Evolutionary conservation across 2,888 invertebrate genomes (phyloP), one percentile per base, ranked within the genome.

Genomic region (Temnothorax ravouxi): DNA sequence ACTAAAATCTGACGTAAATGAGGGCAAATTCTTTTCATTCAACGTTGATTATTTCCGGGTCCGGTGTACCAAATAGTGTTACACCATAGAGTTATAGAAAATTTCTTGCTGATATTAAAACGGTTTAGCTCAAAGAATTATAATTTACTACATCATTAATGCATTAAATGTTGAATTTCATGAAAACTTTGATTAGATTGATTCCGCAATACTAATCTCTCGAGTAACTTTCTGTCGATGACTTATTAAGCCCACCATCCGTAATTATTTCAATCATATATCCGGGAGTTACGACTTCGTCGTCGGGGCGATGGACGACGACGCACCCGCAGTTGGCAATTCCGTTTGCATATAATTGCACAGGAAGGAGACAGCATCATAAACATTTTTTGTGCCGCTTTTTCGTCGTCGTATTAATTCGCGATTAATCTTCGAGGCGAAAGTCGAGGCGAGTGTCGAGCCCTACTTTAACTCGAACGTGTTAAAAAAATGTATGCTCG

Each of bases 261-360:
- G 80, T 87, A 87, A 87, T 87, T 87, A 87, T 84, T 86, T 80
- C 72, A 67, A 41, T 15, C 75, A 41, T 56, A 44, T 56, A 44
- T 74, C 50, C 52, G 61, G 75, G 82, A 83, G 62, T 84, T 77
- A 84, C 56, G 77, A 77, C 83, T 72, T 47, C 21, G 50, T 50
- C 56, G n/a, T 41, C 34, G n/a, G 29, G 41, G 9, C 52, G 71
- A 80, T 75, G 77, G 50, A 59, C 79, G 77, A 84, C 69, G 50
- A 83, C 75, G n/a, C n/a, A 71, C 66, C 64, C 74, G 56, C 71
- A 52, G 56, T 29, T 29, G 77, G 50, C 64, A 72, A 77, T 84
- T 69, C 74, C 81, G 44, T 84, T 86, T 74, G 56, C 72, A 62
- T 76, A 72, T 75, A 69, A 82, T 76, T 75, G 80, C 84, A 34